These are phyloP conservation scores for Ivindomyrus marchei DNA, from an alignment of 2,113 vertebrate genomes.

Conservation along the genomic window DNA sequence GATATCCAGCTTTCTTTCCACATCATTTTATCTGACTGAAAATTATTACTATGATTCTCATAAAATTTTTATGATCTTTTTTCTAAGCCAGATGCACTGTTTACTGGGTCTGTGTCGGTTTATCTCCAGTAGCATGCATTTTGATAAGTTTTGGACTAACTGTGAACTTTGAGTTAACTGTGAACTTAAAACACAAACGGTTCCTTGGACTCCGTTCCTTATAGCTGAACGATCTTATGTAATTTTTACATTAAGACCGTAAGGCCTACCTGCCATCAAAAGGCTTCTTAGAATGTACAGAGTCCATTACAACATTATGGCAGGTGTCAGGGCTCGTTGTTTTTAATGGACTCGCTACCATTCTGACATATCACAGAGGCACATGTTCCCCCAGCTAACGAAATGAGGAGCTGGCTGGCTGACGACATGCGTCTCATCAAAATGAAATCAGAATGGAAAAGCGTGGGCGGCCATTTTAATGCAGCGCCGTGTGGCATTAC, in stretches of 20 bases:
- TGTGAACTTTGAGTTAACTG: neutral
- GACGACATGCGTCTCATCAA: conserved; percentile 3
- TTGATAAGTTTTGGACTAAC: neutral
- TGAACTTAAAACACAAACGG: neutral
- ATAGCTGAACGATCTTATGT: neutral
- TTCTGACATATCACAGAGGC: conserved; percentile 1
- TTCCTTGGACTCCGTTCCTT: neutral
- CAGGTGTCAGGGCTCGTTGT: neutral
- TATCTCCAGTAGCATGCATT: neutral
- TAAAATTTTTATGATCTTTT: neutral
- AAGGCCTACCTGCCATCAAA: neutral
- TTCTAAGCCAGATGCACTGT: neutral
- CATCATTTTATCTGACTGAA: neutral
- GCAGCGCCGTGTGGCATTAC: neutral
- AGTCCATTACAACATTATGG: neutral
- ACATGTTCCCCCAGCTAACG: neutral
- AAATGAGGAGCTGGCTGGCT: neutral
- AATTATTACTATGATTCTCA: neutral
- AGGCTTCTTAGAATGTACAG: neutral
- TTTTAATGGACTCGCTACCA: neutral
- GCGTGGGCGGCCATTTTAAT: neutral
- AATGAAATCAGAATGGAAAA: neutral
- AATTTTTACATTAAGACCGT: neutral
- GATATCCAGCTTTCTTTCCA: too few species aligned
- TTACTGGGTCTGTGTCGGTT: neutral